These are phyloP conservation scores for Drosophila affinis DNA, from an alignment of 2,888 invertebrate species.

Conservation along the genomic window DNA sequence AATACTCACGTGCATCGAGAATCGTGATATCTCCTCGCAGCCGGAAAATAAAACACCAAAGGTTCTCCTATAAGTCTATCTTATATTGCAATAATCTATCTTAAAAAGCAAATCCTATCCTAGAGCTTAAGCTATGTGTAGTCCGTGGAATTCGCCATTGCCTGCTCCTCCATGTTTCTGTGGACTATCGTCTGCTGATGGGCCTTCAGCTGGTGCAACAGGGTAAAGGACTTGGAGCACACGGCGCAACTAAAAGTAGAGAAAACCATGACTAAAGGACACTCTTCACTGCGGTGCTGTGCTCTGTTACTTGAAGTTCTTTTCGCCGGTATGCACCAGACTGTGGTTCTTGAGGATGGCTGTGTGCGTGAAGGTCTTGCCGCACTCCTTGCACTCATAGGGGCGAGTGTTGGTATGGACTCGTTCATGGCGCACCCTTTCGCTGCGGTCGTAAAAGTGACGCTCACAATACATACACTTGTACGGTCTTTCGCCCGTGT, in stretches of 20 bases:
- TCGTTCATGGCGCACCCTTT: conserved; percentile 65
- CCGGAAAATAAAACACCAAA: conserved; percentile 7
- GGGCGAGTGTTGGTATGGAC: conserved; percentile 82
- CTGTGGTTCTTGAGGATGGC: conserved; percentile 81
- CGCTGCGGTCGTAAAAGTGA: conserved; percentile 68
- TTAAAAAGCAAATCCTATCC: conserved; percentile 1
- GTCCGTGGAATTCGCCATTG: conserved; percentile 15
- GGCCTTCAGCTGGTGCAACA: conserved; percentile 81
- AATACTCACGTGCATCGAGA: conserved; percentile 52
- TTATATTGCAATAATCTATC: conserved; percentile 10
- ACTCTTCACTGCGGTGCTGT: neutral
- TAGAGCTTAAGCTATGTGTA: conserved; percentile 13
- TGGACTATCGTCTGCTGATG: conserved; percentile 80
- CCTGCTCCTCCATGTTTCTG: conserved; percentile 70
- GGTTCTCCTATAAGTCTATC: conserved; percentile 10
- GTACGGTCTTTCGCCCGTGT: conserved; percentile 82
- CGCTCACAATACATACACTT: conserved; percentile 80
- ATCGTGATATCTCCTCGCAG: neutral
- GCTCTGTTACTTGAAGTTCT: conserved; percentile 59
- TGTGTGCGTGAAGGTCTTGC: conserved; percentile 79
- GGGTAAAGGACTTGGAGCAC: conserved; percentile 80
- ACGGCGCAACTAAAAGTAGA: conserved; percentile 67
- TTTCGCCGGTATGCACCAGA: conserved; percentile 65
- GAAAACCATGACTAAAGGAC: neutral
- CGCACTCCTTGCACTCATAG: conserved; percentile 78